Evolutionary conservation across 92 coral and sea anemone genomes (phyloP).

Genomic region (Parazoanthus atlanticus): DNA sequence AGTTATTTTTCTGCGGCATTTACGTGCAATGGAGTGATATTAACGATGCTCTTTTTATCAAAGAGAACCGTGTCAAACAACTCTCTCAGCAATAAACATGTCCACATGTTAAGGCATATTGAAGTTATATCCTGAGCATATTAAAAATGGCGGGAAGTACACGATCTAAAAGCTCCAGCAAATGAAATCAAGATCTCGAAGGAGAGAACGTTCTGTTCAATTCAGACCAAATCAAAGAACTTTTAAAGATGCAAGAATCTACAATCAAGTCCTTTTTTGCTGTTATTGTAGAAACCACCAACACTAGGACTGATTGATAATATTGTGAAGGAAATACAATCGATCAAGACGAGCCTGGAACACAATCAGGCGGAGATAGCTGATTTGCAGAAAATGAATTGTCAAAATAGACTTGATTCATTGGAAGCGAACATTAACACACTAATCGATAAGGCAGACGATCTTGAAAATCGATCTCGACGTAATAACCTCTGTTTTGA

Average conservation of each 20-base stretch:
- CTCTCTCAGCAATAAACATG: neutral
- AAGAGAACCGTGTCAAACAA: neutral
- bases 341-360: constrained; percentile 5
- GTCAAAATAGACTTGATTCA: neutral
- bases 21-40: neutral
- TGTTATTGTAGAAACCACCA: neutral
- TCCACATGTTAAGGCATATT: neutral
- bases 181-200: neutral
- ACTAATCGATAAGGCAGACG: constrained; percentile 43
- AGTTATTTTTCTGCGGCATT: neutral
- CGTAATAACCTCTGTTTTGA: constrained; percentile 63
- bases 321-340: neutral
- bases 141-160: no score
- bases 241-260: neutral
- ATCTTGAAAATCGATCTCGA: constrained; percentile 55
- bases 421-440: constrained; percentile 14
- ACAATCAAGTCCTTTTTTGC: neutral
- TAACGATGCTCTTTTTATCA: neutral
- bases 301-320: neutral
- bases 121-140: neutral
- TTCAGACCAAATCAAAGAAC: neutral
- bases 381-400: neutral
- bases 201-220: neutral
- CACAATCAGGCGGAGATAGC: constrained; percentile 4
- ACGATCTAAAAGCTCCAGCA: no score